Base-by-base conservation (phyloP, 1,140 invertebrate species). In the Pseudomyrmex cubaensis region DNA sequence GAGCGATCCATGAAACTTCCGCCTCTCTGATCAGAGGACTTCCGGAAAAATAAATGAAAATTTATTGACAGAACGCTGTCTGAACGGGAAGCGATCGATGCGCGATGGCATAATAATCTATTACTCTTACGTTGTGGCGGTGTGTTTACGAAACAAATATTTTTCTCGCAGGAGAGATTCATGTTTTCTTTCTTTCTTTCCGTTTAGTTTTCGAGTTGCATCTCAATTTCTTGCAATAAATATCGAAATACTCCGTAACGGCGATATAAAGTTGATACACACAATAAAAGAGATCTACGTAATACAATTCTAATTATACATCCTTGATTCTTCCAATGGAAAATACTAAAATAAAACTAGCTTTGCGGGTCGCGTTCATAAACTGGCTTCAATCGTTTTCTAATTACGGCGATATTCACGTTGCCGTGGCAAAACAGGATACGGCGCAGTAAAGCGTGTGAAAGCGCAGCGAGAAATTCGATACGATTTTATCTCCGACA, bases 391-490 rank as follows among this genome's bases (percentile, higher is more conserved):
- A 44, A 78, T 78, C 64, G 76, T 78, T 78, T 78, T 78, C 76
- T 78, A 78, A 78, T 78, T 70, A 78, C 64, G 44, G 54, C 17
- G 44, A 78, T 69, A 69, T 13, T 54, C 15, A 59, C 44, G 20
- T 10, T 4, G 17, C 50, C 52, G 63, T 52, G 17, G 35, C 13
- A 46, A 52, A 78, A 78, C 76, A 70, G 35, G 64, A 78, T 78
- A 59, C 52, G 44, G 63, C 64, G 64, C 76, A 69, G 69, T 78
- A 78, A 78, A 78, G 76, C 64, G 76, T 70, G 64, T 78, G 54
- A 78, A 78, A 78, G 64, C 64, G 20, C 50, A 57, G 76, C n/a
- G 76, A 70, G 76, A 78, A 78, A 70, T 78, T 78, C 64, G 52
- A 78, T 78, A 70, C 64, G 64, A 70, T 78, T 78, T 78, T 78